A percentile compares a stretch with the other conserved stretches of the same genome.
Evolutionary conservation across 2,113 vertebrate genomes (phyloP).

Genomic region (Theristicus caerulescens): DNA sequence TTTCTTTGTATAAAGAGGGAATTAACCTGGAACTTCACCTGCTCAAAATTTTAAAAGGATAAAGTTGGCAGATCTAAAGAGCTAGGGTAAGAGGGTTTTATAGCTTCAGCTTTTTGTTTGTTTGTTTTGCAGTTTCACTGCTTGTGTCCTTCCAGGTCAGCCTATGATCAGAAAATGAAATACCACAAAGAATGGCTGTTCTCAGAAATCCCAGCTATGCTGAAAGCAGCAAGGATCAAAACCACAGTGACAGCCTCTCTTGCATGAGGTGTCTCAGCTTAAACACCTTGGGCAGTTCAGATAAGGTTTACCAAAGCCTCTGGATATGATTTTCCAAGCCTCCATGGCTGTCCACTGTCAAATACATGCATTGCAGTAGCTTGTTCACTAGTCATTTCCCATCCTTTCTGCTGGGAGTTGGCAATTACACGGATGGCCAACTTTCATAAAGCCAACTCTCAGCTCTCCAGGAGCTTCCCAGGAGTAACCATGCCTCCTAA

Average conservation of each 20-base stretch:
- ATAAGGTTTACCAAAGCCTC: background rate
- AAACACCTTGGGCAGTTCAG: background rate
- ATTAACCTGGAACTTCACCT: background rate
- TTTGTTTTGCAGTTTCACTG: background rate
- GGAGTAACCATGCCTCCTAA: background rate
- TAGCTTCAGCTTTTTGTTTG: background rate
- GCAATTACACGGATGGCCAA: fast-evolving
- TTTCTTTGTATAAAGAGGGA: background rate
- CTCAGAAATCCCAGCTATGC: background rate
- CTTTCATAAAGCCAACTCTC: background rate
- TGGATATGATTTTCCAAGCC: background rate
- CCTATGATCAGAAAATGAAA: background rate
- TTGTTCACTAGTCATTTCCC: background rate
- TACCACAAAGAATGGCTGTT: background rate
- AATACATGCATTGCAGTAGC: background rate
- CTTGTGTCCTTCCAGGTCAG: background rate
- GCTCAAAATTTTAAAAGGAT: background rate
- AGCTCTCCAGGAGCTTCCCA: background rate
- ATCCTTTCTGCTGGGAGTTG: background rate
- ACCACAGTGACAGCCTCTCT: background rate
- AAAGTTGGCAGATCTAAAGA: background rate
- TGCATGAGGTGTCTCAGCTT: background rate
- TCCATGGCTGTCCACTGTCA: background rate
- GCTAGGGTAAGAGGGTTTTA: background rate
- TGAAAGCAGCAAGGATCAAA: background rate